These are phyloP conservation scores for Psophia crepitans DNA, from an alignment of 2,113 vertebrate species.

Conservation along the genomic window DNA sequence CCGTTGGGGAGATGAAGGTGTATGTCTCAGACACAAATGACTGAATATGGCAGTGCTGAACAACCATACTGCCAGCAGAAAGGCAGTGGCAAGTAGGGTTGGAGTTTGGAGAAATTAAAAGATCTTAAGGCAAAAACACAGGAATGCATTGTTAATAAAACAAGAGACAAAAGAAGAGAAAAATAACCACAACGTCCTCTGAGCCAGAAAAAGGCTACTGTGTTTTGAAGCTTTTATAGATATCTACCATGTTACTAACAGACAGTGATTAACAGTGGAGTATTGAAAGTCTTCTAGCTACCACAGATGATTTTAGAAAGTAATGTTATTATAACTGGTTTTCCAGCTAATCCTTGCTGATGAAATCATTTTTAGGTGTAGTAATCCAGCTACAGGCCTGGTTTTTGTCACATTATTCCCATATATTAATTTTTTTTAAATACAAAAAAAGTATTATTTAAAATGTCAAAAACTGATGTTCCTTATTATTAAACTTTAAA, in stretches of 20 bases:
- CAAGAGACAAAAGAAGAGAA: neutral
- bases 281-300: neutral
- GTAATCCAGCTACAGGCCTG: neutral
- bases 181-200: neutral
- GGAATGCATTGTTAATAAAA: neutral
- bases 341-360: neutral
- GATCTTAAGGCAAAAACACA: neutral
- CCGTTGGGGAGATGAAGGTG: neutral
- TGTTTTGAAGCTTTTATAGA: neutral
- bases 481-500: constrained; percentile 35
- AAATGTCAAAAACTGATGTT: neutral
- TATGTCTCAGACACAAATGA: neutral
- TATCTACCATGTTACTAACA: neutral
- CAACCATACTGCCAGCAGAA: neutral
- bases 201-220: neutral
- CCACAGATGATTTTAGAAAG: neutral
- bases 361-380: neutral
- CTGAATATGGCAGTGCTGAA: neutral
- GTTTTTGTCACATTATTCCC: neutral
- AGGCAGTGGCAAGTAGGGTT: neutral
- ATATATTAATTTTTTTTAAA: neutral
- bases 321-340: neutral
- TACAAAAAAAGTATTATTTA: neutral
- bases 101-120: neutral
- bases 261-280: neutral